phyloP scores from a whole-genome alignment of 1,140 invertebrate species.

The Lepidostoma basale region DNA sequence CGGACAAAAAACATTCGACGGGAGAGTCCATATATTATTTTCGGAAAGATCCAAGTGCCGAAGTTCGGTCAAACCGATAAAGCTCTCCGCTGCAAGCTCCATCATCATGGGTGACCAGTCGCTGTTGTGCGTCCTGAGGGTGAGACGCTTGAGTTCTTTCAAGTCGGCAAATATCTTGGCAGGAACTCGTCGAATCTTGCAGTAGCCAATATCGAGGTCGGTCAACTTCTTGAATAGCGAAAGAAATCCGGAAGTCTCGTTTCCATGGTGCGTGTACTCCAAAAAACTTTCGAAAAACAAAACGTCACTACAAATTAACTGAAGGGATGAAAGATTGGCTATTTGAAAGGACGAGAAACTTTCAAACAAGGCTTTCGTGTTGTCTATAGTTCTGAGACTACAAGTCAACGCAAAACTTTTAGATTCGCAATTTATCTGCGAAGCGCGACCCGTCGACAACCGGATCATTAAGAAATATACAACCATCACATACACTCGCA shows the following conservation, averaged over 20 bases:
- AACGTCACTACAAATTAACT: slow-evolving; percentile 79
- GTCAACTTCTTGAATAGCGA: slow-evolving; percentile 66
- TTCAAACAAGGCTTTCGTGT: slow-evolving; percentile 64
- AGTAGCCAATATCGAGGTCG: slow-evolving; percentile 76
- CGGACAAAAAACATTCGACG: slow-evolving; percentile 75
- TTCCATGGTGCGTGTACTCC: slow-evolving; percentile 49
- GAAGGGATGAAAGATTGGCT: slow-evolving; percentile 69
- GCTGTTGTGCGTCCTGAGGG: slow-evolving; percentile 76
- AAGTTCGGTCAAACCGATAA: slow-evolving; percentile 71
- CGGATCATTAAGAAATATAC: not conserved
- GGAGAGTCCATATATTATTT: slow-evolving; percentile 82
- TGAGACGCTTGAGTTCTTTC: slow-evolving; percentile 69
- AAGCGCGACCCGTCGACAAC: not conserved
- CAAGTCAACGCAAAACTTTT: slow-evolving; percentile 58
- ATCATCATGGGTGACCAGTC: slow-evolving; percentile 82
- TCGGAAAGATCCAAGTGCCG: slow-evolving; percentile 74
- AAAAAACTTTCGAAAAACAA: slow-evolving; percentile 79
- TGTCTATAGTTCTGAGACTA: slow-evolving; percentile 66
- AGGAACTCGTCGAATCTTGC: slow-evolving; percentile 78
- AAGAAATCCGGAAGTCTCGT: slow-evolving; percentile 60
- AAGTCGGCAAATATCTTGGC: slow-evolving; percentile 70
- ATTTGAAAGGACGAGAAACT: slow-evolving; percentile 64
- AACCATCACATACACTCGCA: not conserved
- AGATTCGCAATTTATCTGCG: slow-evolving; percentile 5
- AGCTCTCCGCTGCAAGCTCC: slow-evolving; percentile 73